Evolutionary conservation across 2,113 vertebrate species (phyloP).

Genomic region (Strix uralensis): DNA sequence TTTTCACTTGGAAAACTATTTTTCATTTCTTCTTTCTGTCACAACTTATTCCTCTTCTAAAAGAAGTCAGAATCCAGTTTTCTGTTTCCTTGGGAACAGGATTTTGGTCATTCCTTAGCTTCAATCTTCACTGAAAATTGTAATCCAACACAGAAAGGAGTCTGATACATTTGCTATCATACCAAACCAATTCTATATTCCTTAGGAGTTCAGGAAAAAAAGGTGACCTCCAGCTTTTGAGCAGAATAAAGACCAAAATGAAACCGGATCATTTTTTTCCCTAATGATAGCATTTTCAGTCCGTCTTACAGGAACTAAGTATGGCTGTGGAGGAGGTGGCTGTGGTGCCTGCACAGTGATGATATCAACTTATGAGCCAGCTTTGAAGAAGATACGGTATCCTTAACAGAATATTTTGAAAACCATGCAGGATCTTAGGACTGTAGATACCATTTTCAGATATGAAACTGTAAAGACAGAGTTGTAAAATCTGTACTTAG

Average conservation of each 20-base stretch:
- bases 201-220: neutral
- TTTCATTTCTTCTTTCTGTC: neutral
- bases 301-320: constrained; percentile 81
- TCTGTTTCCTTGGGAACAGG: neutral
- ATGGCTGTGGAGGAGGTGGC: constrained; percentile 83
- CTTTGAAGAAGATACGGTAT: constrained; percentile 79
- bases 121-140: neutral
- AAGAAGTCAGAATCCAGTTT: neutral
- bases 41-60: neutral
- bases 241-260: neutral
- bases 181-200: neutral
- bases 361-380: constrained; percentile 79
- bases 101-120: neutral
- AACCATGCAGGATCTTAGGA: neutral
- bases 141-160: neutral
- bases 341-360: constrained; percentile 86
- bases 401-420: constrained; percentile 1
- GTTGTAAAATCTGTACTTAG: neutral
- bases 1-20: neutral
- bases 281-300: constrained; percentile 66
- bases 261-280: constrained; percentile 4
- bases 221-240: neutral
- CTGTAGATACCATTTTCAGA: neutral
- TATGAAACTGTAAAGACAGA: neutral
- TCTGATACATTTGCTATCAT: neutral